phyloP scores from a whole-genome alignment of 2,888 invertebrate genomes.

The Athetis lepigone region DNA sequence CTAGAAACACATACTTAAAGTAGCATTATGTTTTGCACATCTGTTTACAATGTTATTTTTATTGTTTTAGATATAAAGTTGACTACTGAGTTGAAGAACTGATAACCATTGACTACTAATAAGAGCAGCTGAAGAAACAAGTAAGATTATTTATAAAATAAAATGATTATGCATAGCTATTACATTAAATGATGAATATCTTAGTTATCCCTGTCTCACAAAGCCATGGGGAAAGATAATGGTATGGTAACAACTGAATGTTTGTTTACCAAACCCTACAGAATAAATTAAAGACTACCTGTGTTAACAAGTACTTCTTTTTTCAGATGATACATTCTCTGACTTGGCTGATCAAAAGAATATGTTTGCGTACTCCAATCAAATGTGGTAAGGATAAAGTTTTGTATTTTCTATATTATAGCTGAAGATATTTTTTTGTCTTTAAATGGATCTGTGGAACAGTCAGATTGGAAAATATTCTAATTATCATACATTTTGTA shows the following conservation, averaged over 20 bases:
- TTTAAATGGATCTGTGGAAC: too few relatives aligned
- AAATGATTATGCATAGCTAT: not conserved
- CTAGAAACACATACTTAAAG: too few relatives aligned
- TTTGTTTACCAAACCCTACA: not conserved
- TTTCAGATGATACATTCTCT: slow-evolving; percentile 1
- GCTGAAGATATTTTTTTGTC: not conserved
- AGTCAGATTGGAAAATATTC: too few relatives aligned
- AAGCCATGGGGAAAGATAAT: slow-evolving; percentile 77
- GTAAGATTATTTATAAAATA: slow-evolving; percentile 21
- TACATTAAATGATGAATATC: slow-evolving; percentile 74
- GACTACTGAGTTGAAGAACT: too few relatives aligned
- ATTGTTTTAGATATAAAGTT: slow-evolving; percentile 16
- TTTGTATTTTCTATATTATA: not conserved
- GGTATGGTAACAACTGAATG: slow-evolving; percentile 80
- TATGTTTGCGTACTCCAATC: too few relatives aligned
- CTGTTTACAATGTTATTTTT: not conserved
- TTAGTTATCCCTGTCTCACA: slow-evolving; percentile 84
- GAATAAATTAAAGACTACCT: not conserved
- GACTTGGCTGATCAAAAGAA: not conserved
- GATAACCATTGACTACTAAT: not conserved
- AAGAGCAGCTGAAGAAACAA: not conserved
- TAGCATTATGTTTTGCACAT: not conserved
- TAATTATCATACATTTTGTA: too few relatives aligned
- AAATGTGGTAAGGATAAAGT: slow-evolving; percentile 14
- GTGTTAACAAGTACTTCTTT: slow-evolving; percentile 11